A percentile compares a stretch with the other conserved stretches of the same genome.
phyloP scores from a whole-genome alignment of 2,888 invertebrate species.

The Drosophila demipolita region DNA sequence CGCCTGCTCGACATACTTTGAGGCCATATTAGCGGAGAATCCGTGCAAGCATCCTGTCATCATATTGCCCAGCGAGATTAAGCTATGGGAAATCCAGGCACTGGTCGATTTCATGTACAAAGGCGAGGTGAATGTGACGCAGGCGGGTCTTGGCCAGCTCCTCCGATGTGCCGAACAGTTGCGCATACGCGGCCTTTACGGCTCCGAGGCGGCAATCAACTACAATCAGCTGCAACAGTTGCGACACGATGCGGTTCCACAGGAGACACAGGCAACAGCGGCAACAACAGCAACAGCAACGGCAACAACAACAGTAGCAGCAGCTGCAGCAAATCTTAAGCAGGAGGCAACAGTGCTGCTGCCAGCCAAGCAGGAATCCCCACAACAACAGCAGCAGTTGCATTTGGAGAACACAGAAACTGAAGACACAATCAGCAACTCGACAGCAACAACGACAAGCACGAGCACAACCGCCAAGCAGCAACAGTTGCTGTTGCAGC shows the following conservation, averaged over 20 bases:
- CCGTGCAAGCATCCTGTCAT: conserved; percentile 94
- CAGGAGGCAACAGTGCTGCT: neutral
- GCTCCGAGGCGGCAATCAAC: conserved; percentile 84
- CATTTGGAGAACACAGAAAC: conserved; percentile 72
- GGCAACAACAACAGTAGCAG: conserved; percentile 23
- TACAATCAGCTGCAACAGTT: conserved; percentile 82
- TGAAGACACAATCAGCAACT: conserved; percentile 74
- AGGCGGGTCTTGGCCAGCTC: conserved; percentile 92
- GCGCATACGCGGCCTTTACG: conserved; percentile 90
- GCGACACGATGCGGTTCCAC: conserved; percentile 50
- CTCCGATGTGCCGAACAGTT: conserved; percentile 93
- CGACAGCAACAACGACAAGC: conserved; percentile 76
- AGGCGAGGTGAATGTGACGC: conserved; percentile 94
- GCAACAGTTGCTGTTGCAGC: conserved; percentile 46
- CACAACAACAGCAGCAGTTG: conserved; percentile 16
- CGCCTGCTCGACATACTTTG: conserved; percentile 94
- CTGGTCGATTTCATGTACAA: conserved; percentile 96
- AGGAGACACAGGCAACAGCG: conserved; percentile 7
- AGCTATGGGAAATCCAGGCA: conserved; percentile 93
- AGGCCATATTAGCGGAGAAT: conserved; percentile 91
- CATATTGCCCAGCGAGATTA: conserved; percentile 93
- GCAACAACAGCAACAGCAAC: neutral
- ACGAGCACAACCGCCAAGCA: conserved; percentile 60
- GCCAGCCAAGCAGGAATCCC: neutral
- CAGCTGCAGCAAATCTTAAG: neutral